Evolutionary conservation across 2,113 vertebrate genomes (phyloP).

Genomic region (Cyanoliseus patagonus): DNA sequence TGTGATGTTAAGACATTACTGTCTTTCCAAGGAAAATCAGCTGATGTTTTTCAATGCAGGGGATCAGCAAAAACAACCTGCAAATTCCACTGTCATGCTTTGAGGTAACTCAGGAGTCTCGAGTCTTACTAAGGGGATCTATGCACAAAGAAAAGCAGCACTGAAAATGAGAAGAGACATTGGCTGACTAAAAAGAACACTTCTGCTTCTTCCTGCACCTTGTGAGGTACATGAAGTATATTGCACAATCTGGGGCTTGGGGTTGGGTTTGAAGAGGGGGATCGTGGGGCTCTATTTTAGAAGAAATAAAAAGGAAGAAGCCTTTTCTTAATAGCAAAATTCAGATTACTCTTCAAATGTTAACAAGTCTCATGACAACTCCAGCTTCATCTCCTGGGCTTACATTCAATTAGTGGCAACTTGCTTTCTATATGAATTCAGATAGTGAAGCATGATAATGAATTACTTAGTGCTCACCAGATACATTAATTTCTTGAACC

Average conservation of each 20-base stretch:
- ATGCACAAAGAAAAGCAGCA: background rate
- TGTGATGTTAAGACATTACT: fast-evolving
- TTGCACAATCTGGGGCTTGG: fast-evolving
- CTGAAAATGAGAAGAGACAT: background rate
- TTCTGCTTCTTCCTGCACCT: background rate
- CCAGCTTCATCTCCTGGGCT: background rate
- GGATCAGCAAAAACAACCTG: background rate
- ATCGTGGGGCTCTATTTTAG: background rate
- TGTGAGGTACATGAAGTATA: background rate
- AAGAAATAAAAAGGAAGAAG: background rate
- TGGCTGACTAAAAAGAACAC: fast-evolving
- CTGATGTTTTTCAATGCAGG: background rate
- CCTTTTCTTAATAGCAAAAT: background rate
- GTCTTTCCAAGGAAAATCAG: background rate
- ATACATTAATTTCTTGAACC: background rate
- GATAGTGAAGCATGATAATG: background rate
- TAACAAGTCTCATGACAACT: background rate
- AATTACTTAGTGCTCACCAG: background rate
- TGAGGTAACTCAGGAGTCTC: background rate
- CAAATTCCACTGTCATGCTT: fast-evolving
- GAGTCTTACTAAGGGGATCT: background rate
- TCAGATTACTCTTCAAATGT: background rate
- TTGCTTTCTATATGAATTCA: background rate
- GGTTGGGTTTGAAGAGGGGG: background rate
- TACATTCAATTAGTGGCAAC: background rate